Evolutionary conservation across 2,797 vertebrate genomes (phyloP), one percentile per base, ranked within the genome.

Genomic region (Thalassophryne amazonica): DNA sequence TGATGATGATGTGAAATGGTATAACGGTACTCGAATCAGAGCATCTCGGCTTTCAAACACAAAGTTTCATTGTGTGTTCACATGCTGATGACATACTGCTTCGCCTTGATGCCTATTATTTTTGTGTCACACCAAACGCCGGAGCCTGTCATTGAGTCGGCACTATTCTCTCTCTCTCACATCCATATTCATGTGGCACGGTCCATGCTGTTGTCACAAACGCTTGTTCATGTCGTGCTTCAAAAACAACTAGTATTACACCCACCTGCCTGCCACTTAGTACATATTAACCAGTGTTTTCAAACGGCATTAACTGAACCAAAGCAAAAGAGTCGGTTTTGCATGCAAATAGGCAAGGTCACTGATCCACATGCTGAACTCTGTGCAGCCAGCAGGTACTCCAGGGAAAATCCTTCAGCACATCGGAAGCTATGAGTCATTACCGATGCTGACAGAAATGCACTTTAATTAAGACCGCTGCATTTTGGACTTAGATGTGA

Each of bases 401-500:
- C 55, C 42, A 16, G 60, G 59, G 60, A 47, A 25, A 58, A 58
- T 43, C 16, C 39, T 81, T 72, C 60, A 59, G 41, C 52, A 56
- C 38, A 53, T 75, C 63, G 55, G 38, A 63, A 52, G 69, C 45
- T 53, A 54, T 65, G 51, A 66, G 58, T 78, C 71, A 69, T 76
- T 78, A 84, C 51, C 46, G 6, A 59, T 55, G 58, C 72, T 67
- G 66, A 78, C 67, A 30, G 72, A 75, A 73, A 75, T 43, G 33
- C 66, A 46, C 55, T 78, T 76, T 72, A 76, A 81, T 80, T 78
- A 77, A 77, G 75, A 70, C 54, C 34, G 70, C 55, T 43, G 57
- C 40, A 37, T 65, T 76, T 69, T 73, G 52, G 60, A 63, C 57
- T 65, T 39, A 31, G 36, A 63, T 69, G 68, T 69, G 69, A 49